These are phyloP conservation scores for Sula dactylatra DNA, from an alignment of 2,113 vertebrate genomes.

Conservation along the genomic window DNA sequence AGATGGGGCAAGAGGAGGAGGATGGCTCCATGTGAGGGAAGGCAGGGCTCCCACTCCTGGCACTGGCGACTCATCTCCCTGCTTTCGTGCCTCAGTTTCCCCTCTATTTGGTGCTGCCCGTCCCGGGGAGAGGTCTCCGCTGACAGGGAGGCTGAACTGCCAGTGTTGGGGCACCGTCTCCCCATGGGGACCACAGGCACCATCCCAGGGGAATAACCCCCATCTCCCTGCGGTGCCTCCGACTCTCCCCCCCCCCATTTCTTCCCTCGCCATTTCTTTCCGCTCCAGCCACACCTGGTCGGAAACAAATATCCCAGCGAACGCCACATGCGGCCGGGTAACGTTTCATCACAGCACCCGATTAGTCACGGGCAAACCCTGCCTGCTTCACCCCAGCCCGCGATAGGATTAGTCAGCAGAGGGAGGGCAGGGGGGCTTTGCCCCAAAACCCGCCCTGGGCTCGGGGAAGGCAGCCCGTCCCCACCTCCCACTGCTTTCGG, in stretches of 20 bases:
- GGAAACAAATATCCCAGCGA: background rate
- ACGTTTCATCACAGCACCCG: background rate
- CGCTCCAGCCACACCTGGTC: background rate
- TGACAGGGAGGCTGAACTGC: background rate
- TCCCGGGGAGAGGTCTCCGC: background rate
- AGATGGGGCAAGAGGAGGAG: background rate
- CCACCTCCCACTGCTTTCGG: background rate
- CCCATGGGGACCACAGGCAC: accelerated
- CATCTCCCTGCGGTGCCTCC: background rate
- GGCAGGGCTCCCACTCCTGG: too few species aligned
- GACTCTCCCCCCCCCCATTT: background rate
- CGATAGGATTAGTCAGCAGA: background rate
- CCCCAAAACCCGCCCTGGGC: too few species aligned
- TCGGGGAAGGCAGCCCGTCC: background rate
- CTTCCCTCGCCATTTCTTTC: background rate
- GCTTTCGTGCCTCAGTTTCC: background rate
- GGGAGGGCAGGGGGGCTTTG: background rate
- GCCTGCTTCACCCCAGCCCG: background rate
- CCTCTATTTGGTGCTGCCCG: background rate
- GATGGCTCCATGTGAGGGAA: too few species aligned
- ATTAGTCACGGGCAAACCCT: background rate
- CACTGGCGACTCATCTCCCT: accelerated
- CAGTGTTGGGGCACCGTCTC: background rate
- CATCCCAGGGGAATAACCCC: background rate
- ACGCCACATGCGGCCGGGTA: background rate